Conservation (phyloP, 2,888 invertebrate genomes). For the Leucophenga maculata region DNA sequence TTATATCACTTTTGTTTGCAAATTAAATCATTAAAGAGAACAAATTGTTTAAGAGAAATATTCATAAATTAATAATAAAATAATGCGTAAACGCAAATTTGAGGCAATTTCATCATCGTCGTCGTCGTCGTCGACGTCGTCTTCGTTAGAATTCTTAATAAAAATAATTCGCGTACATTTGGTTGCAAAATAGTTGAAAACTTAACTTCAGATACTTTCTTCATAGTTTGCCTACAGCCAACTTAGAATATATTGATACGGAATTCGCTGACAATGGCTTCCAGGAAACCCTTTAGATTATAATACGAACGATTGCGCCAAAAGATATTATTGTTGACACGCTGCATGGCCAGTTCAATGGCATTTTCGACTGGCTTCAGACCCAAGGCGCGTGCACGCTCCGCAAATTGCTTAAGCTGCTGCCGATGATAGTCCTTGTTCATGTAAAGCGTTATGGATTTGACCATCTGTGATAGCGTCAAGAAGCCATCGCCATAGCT, state of each 20-base stretch:
- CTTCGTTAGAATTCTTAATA: constrained; percentile 12
- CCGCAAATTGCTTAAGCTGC: constrained; percentile 67
- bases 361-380: constrained; percentile 67
- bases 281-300: constrained; percentile 67
- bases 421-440: constrained; percentile 73
- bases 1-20: constrained; percentile 69
- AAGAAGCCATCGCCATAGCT: constrained; percentile 76
- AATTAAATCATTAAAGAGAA: constrained; percentile 50
- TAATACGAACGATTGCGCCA: constrained; percentile 71
- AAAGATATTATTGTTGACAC: constrained; percentile 71
- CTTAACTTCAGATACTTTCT: not conserved
- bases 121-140: constrained; percentile 9
- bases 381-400: constrained; percentile 64
- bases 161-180: constrained; percentile 36
- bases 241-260: constrained; percentile 69
- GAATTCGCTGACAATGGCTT: constrained; percentile 69
- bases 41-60: constrained; percentile 9
- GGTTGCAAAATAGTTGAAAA: constrained; percentile 40
- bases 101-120: constrained; percentile 50
- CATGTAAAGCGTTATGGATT: constrained; percentile 74
- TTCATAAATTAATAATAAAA: constrained; percentile 42
- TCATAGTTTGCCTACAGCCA: constrained; percentile 1
- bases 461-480: constrained; percentile 74
- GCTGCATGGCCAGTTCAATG: constrained; percentile 69
- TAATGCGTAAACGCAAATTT: constrained; percentile 28